Evolutionary conservation across 2,888 invertebrate genomes (phyloP).

Genomic region (Philhelius pedissequus): DNA sequence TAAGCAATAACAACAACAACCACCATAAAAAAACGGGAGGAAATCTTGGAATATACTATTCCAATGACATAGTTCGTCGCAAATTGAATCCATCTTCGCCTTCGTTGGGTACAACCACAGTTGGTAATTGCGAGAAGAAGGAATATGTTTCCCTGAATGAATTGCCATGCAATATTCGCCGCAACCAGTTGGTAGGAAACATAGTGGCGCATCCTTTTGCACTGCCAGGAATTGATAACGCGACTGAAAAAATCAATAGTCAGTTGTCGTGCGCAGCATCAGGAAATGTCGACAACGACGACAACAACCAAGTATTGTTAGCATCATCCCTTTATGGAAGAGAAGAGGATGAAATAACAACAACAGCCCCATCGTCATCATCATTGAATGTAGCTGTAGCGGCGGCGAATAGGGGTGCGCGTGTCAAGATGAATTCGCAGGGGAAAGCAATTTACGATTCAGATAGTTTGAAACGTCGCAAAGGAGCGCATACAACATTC

Average conservation of each 20-base stretch:
- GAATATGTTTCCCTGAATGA: slow-evolving; percentile 92
- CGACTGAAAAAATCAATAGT: slow-evolving; percentile 59
- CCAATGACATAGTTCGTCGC: slow-evolving; percentile 84
- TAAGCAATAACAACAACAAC: slow-evolving; percentile 86
- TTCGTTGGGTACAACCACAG: slow-evolving; percentile 80
- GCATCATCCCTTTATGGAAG: slow-evolving; percentile 51
- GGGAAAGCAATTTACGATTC: slow-evolving; percentile 94
- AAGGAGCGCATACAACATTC: slow-evolving; percentile 91
- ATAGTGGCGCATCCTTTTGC: slow-evolving; percentile 59
- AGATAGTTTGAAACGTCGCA: slow-evolving; percentile 87
- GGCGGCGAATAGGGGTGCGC: slow-evolving; percentile 77
- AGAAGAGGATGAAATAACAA: slow-evolving; percentile 54
- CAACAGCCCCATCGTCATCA: slow-evolving; percentile 70
- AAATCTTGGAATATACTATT: slow-evolving; percentile 81
- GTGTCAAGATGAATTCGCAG: slow-evolving; percentile 90
- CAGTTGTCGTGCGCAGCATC: slow-evolving; percentile 71
- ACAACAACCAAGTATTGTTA: slow-evolving; percentile 54
- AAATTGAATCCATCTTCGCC: slow-evolving; percentile 81
- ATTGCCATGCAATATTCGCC: slow-evolving; percentile 81
- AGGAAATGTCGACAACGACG: slow-evolving; percentile 39
- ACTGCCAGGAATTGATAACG: slow-evolving; percentile 56
- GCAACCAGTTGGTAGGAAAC: slow-evolving; percentile 65
- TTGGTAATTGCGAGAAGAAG: background rate
- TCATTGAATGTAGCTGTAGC: slow-evolving; percentile 54
- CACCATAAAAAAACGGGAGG: slow-evolving; percentile 69